A percentile compares a stretch with the other conserved stretches of the same genome.
Conservation (phyloP, 2,797 vertebrate species). For the Prunella strophiata region DNA sequence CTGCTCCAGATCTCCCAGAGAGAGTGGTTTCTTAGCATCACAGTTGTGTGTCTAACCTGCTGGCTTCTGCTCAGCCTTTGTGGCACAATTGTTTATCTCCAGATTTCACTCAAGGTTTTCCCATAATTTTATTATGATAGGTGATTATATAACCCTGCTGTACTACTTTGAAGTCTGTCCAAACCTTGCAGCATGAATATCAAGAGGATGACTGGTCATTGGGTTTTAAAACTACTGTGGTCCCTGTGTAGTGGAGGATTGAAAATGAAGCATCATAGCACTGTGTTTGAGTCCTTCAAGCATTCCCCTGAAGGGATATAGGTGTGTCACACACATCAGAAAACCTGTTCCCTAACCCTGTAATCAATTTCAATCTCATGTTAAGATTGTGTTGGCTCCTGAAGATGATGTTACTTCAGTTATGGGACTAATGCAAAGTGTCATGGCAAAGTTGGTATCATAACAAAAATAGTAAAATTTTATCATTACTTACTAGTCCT, state of each 20-base stretch:
- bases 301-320: background rate
- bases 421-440: background rate
- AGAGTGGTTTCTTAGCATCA: background rate
- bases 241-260: background rate
- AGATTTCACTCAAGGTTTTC: background rate
- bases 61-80: background rate
- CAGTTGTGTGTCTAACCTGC: background rate
- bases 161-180: background rate
- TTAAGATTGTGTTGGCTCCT: background rate
- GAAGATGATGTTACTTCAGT: background rate
- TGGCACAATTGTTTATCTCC: background rate
- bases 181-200: background rate
- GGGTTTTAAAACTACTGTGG: background rate
- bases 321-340: background rate
- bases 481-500: background rate
- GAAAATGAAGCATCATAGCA: background rate
- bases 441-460: background rate
- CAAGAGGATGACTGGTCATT: background rate
- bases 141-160: background rate
- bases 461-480: background rate
- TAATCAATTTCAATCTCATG: background rate
- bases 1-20: background rate
- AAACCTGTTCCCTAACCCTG: background rate
- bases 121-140: background rate
- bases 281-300: background rate